Evolutionary conservation across 2,888 invertebrate species (phyloP), one percentile per base, ranked within the genome.

Genomic region (Criorhina ranunculi): DNA sequence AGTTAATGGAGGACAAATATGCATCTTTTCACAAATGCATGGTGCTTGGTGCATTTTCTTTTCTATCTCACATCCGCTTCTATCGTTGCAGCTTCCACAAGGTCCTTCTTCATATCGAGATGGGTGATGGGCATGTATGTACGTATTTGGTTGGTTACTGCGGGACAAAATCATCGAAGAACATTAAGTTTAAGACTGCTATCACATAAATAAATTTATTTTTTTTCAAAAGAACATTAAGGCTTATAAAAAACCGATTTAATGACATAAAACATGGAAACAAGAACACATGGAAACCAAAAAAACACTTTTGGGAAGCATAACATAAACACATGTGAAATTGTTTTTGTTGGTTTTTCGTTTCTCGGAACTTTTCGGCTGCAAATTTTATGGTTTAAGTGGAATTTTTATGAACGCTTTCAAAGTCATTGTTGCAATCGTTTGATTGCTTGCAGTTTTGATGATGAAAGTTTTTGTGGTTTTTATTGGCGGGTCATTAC

Each of bases 341-440:
- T 40, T 66, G 15, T 44, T 46, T 44, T 35, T n/a, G n/a, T n/a
- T n/a, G n/a, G 46, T 42, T 31, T 17, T 29, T 15, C 51, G 19
- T 12, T 33, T 15, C 24, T 24, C 24, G 24, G 24, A 17, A 2
- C 33, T 44, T 60, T 12, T 62, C 5, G 75, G 37, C 46, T 80
- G 55, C 15, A 67, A 17, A 40, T 62, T 75, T 75, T 75, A 80
- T 49, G 55, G 49, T 69, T 69, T 80, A 57, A 80, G 80, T 80
- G 64, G 49, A 51, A 15, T 66, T 70, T 78, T 64, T 75, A 75
- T 64, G 62, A 44, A 55, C 31, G 33, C 73, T 73, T 42, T 62
- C 42, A 12, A 24, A 73, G 62, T 35, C 73, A 55, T 75, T 75
- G 75, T 64, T 55, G 55, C 57, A 78, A 40, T 49, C 62, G 49